Conservation (phyloP, 2,113 vertebrate species). For the Indicator indicator region DNA sequence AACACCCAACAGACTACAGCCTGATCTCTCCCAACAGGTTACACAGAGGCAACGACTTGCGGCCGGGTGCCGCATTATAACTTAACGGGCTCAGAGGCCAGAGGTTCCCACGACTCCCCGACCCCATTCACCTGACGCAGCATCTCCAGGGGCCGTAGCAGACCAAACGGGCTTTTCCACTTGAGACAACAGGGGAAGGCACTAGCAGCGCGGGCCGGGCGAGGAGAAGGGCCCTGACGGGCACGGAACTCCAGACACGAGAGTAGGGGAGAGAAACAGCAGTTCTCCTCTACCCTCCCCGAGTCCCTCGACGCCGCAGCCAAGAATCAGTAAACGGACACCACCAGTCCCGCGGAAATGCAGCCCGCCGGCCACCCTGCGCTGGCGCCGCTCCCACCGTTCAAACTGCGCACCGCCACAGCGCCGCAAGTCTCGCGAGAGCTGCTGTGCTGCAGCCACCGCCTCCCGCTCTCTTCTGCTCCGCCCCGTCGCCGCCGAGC, state of each 20-base stretch:
- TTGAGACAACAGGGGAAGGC: too few relatives aligned
- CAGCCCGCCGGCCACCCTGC: not conserved
- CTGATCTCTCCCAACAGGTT: too few relatives aligned
- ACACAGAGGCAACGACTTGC: not conserved
- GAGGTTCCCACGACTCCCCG: too few relatives aligned
- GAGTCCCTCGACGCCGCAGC: not conserved
- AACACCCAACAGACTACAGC: not conserved
- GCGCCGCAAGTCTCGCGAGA: not conserved
- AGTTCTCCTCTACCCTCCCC: too few relatives aligned
- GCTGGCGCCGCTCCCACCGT: not conserved
- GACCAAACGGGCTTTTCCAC: too few relatives aligned
- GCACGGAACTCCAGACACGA: fast-evolving
- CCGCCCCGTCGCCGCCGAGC: not conserved
- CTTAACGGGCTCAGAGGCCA: too few relatives aligned
- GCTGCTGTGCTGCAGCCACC: not conserved
- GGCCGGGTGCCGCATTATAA: fast-evolving
- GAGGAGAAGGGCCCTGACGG: not conserved
- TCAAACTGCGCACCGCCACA: not conserved
- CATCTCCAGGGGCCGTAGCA: not conserved
- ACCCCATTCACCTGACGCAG: not conserved
- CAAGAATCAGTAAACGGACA: not conserved
- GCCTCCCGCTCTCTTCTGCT: not conserved
- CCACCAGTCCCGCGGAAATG: not conserved
- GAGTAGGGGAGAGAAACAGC: fast-evolving
- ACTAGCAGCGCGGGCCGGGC: too few relatives aligned